Evolutionary conservation across 2,113 vertebrate genomes (phyloP), one percentile per base, ranked within the genome.

Genomic region (Hyla sarda): DNA sequence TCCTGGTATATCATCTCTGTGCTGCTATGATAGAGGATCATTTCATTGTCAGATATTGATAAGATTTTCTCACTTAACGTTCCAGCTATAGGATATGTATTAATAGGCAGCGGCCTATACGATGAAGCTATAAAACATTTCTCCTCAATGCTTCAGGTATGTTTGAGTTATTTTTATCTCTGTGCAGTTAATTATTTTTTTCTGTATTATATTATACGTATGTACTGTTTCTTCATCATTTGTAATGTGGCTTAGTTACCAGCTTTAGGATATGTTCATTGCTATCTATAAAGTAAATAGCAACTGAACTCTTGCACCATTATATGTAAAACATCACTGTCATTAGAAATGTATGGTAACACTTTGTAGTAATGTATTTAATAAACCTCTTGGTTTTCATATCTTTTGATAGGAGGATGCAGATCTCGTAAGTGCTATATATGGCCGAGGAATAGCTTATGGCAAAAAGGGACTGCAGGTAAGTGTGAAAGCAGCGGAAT

Each of bases 121-220:
- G 97, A 99, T 90, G 98, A 99, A 96, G 98, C 98, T 81, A 95
- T 99, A 90, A 95, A 95, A 88, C 98, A 98, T 89, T 99, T 99
- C 91, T 98, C 98, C 32, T 95, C 97, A 65, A 92, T 99, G 90
- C 92, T 99, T 34, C 98, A 99, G 97, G 98, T 99, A 92, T 91
- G 54, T 56, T 17, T 69, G 87, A 58, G 87, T 88, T 87, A 88
- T 13, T 87, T 12, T 34, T 14, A 62, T 62, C 25, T 62, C 2
- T 62, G 8, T 1, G 54, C 21, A 23, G 21, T 8, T 1, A n/a
- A n/a, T 1, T n/a, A 58, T 58, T 11, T 60, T 60, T 5, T 6
- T 3, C 3, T 65, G 16, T n/a, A n/a, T n/a, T n/a, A n/a, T 58
- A 58, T n/a, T 0, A n/a, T 9, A 58, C 14, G 1, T 16, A 65